A percentile compares a stretch with the other conserved stretches of the same genome.
phyloP scores from a whole-genome alignment of 1,140 invertebrate species.

The Aphis craccivora region DNA sequence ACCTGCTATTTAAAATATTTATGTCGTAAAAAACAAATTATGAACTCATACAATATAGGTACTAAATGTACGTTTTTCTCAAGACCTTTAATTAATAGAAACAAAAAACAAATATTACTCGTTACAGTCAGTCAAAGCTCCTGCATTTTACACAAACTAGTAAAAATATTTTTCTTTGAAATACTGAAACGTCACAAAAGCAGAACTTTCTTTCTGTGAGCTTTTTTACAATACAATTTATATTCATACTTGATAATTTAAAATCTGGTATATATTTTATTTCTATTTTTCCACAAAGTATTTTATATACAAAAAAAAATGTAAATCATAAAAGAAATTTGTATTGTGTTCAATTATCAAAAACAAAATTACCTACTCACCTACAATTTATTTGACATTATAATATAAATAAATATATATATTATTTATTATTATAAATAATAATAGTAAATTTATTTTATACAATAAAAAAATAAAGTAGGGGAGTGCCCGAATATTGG shows the following conservation, averaged over 20 bases:
- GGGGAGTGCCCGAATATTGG: no score
- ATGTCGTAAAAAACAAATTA: background rate
- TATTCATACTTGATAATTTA: background rate
- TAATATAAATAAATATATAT: no score
- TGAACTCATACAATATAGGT: background rate
- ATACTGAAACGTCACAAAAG: constrained; percentile 20
- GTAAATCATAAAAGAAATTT: background rate
- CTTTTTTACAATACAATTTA: background rate
- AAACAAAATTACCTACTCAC: background rate
- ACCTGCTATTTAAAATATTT: background rate
- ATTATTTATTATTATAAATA: background rate
- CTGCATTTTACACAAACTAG: background rate
- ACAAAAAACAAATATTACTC: background rate
- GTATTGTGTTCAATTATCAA: background rate
- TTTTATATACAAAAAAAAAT: background rate
- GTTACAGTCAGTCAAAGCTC: background rate
- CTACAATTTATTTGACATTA: no score
- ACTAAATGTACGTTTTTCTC: background rate
- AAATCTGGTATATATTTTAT: background rate
- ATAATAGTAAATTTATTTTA: background rate
- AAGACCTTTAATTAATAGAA: constrained; percentile 11
- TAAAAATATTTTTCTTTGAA: background rate
- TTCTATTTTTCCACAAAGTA: background rate
- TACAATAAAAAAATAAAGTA: background rate
- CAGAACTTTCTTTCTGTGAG: background rate